Evolutionary conservation across 2,113 vertebrate genomes (phyloP).

Genomic region (Pleuronectes platessa): DNA sequence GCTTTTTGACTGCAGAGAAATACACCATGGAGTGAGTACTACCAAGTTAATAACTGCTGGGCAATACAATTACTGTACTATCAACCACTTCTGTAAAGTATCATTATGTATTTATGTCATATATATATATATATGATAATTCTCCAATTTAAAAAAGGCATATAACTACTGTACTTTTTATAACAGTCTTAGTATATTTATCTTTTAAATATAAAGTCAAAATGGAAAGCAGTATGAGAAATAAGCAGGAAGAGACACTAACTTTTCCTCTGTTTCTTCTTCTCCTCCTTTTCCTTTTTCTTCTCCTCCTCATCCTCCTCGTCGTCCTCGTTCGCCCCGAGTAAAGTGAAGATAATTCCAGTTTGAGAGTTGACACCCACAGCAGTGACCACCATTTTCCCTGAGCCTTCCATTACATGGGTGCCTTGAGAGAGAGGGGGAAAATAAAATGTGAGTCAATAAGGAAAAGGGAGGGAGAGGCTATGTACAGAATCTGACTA

Average conservation of each 20-base stretch:
- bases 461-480: conserved; percentile 20
- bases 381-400: conserved; percentile 98
- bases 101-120: neutral
- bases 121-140: neutral
- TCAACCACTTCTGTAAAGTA: neutral
- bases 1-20: conserved; percentile 92
- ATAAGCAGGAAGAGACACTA: conserved; percentile 37
- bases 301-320: conserved; percentile 94
- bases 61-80: neutral
- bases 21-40: conserved; percentile 36
- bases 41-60: neutral
- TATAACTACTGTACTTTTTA: no score
- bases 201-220: no score
- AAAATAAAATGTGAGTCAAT: conserved; percentile 39
- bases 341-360: conserved; percentile 99
- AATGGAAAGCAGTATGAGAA: no score
- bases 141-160: neutral
- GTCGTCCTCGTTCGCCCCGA: conserved; percentile 90
- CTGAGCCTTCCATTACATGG: conserved; percentile 99
- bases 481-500: conserved; percentile 13
- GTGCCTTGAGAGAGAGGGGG: conserved; percentile 86
- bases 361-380: conserved; percentile 98
- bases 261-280: conserved; percentile 98
- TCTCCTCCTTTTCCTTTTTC: conserved; percentile 91
- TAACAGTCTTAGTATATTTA: no score